Evolutionary conservation across 2,113 vertebrate genomes (phyloP).

Genomic region (Melanocharis versteri): DNA sequence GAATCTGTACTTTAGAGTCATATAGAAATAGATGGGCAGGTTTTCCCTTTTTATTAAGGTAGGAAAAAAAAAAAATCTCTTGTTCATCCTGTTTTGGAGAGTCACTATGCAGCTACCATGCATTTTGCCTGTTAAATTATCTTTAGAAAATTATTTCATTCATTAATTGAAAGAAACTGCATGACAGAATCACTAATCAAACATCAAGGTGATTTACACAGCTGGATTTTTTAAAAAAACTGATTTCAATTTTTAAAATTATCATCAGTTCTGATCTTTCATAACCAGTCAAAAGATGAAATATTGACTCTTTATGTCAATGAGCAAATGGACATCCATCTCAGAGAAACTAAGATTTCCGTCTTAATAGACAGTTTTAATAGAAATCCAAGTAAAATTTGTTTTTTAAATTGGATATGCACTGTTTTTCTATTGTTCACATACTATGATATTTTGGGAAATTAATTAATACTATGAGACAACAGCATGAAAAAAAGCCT

Average conservation of each 20-base stretch:
- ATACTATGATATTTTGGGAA: not conserved
- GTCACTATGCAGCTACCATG: not conserved
- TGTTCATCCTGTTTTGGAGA: not conserved
- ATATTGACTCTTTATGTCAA: not conserved
- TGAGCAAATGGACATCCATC: not conserved
- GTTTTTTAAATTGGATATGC: not conserved
- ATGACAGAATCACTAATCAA: not conserved
- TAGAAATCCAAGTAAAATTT: not conserved
- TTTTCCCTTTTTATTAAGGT: not conserved
- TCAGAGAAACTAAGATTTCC: not conserved
- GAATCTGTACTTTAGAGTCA: not conserved
- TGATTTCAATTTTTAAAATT: not conserved
- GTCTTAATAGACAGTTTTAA: not conserved
- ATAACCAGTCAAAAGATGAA: not conserved
- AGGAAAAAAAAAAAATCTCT: not conserved
- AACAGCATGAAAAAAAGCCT: not conserved
- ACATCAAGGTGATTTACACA: not conserved
- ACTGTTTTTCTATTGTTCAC: not conserved
- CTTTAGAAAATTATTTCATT: not conserved
- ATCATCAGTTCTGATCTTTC: not conserved
- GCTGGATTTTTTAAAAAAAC: not conserved
- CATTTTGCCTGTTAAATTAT: not conserved
- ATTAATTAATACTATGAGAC: not conserved
- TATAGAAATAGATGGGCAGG: not conserved
- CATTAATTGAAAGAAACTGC: not conserved